These are phyloP conservation scores for Drosophila carrolli DNA, from an alignment of 1,140 invertebrate genomes.

Conservation along the genomic window DNA sequence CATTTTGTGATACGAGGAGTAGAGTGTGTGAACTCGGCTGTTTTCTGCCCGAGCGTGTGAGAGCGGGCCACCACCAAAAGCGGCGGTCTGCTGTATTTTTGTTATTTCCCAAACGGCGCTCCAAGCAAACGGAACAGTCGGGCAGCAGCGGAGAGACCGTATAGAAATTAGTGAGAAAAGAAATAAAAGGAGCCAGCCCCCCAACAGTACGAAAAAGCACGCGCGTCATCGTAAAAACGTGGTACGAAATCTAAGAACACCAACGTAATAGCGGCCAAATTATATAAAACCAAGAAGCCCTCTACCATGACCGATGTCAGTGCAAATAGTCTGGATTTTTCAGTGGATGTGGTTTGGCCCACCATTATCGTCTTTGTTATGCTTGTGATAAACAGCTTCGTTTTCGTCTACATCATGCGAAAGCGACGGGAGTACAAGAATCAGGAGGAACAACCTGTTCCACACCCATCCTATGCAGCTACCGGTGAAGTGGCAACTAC, in stretches of 20 bases:
- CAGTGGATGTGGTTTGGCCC: slow-evolving; percentile 66
- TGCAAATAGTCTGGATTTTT: slow-evolving; percentile 53
- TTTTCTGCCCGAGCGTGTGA: slow-evolving; percentile 10
- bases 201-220: slow-evolving; percentile 47
- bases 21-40: slow-evolving; percentile 6
- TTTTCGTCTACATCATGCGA: slow-evolving; percentile 59
- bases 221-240: slow-evolving; percentile 72
- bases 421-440: slow-evolving; percentile 51
- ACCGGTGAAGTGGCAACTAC: slow-evolving; percentile 5
- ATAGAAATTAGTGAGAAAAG: slow-evolving; percentile 23
- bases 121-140: slow-evolving; percentile 55
- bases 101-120: slow-evolving; percentile 59
- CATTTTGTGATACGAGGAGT: slow-evolving; percentile 7
- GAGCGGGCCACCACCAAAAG: slow-evolving; percentile 34
- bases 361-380: slow-evolving; percentile 41
- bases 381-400: slow-evolving; percentile 58
- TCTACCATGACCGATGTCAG: slow-evolving; percentile 24
- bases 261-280: slow-evolving; percentile 21
- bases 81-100: slow-evolving; percentile 55
- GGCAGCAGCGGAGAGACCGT: not conserved
- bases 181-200: slow-evolving; percentile 66
- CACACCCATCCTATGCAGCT: slow-evolving; percentile 9
- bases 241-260: slow-evolving; percentile 25
- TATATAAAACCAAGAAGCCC: slow-evolving; percentile 55
- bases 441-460: slow-evolving; percentile 10